These are phyloP conservation scores for Neolamprologus cancellatus DNA, from an alignment of 2,113 vertebrate species.

Conservation along the genomic window DNA sequence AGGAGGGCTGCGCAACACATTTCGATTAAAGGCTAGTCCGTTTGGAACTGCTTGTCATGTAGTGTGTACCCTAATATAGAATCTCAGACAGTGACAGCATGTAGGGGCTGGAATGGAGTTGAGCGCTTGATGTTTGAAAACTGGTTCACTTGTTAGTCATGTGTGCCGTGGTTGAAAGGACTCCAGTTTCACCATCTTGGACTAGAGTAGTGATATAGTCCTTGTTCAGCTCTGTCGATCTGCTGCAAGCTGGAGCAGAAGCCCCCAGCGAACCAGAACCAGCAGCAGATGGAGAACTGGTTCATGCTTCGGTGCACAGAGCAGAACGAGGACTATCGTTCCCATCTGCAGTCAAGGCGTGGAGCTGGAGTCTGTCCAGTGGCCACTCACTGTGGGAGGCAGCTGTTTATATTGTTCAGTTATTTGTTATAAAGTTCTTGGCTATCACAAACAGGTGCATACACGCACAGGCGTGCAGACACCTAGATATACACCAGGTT, in stretches of 20 bases:
- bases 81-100: fast-evolving
- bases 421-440: not conserved
- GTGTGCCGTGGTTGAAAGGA: not conserved
- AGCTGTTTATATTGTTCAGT: not conserved
- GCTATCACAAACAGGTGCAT: not conserved
- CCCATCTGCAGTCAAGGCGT: not conserved
- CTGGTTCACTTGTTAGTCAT: not conserved
- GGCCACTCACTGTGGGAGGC: not conserved
- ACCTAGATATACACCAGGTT: not conserved
- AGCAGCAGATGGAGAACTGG: not conserved
- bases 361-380: not conserved
- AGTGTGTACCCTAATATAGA: not conserved
- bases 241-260: not conserved
- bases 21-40: not conserved
- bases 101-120: not conserved
- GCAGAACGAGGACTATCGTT: not conserved
- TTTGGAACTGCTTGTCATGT: not conserved
- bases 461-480: not conserved
- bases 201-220: not conserved
- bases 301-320: not conserved
- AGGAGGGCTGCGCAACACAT: not conserved
- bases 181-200: not conserved
- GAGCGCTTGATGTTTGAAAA: not conserved
- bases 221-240: not conserved
- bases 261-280: not conserved